Base-by-base conservation (phyloP, 2,113 vertebrate genomes). In the Onychostruthus taczanowskii region DNA sequence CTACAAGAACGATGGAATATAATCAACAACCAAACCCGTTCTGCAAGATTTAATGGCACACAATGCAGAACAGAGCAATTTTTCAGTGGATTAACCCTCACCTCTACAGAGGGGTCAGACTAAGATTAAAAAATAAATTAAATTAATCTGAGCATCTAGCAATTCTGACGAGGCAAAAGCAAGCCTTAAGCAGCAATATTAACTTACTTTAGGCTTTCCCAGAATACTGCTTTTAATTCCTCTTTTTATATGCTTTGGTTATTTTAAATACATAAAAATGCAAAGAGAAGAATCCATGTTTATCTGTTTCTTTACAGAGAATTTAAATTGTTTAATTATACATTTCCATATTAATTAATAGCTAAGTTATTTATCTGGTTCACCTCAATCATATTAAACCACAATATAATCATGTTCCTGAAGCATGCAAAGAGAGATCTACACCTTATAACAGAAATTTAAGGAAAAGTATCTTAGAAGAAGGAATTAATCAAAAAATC, bases 81-180 rank as follows among this genome's bases (percentile, higher is more conserved):
- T 91, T 90, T 58, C 90, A 79, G 58, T 62, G 46, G 84, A 91
- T 93, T 96, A 95, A 93, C 43, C 23, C 27, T 88, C 66, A 87
- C 50, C 50, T 66, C 50, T 59, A 64, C 74, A 94, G 63, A 91
- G 9, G 9, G 63, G 39, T 83, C 63, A 90, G 30, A 59, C 50
- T 83, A 80, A 93, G 39, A 46, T 83, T 73, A 67, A 30, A 63
- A 52, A 87, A 86, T 73, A 90, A 76, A 76, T 85, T 1, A 91
- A 93, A 95, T 94, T 86, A 77, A 63, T 83, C 79, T 67, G 50
- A 94, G 47, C 33, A 91, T 62, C 63, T 47, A 52, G 33, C 67
- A 93, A 74, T 76, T 84, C 72, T 80, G 43, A 80, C 2, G 0
- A 90, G 24, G 39, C 50, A 96, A 91, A 93, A 95, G 30, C 26